A percentile compares a stretch with the other conserved stretches of the same genome.
Conservation (phyloP, 2,113 vertebrate species). For the Hepsetus odoe region DNA sequence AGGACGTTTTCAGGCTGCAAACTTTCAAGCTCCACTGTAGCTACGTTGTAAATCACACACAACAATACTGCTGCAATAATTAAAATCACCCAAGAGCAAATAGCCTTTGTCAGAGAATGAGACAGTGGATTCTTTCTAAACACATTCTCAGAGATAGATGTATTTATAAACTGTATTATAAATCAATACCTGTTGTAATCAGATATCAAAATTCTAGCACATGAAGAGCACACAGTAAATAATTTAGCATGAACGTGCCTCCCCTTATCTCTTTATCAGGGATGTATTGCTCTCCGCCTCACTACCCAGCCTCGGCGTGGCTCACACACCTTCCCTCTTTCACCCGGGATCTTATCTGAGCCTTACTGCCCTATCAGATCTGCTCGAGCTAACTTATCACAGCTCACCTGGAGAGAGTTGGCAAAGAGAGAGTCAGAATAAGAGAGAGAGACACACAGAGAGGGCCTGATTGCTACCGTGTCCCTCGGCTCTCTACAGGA, state of each 20-base stretch:
- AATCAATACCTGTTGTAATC: background rate
- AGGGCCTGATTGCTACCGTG: background rate
- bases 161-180: background rate
- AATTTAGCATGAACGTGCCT: constrained; percentile 7
- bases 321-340: constrained; percentile 23
- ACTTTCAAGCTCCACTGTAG: too few relatives aligned
- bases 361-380: constrained; percentile 44
- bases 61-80: background rate
- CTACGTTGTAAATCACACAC: background rate
- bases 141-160: background rate
- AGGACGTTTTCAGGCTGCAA: too few relatives aligned
- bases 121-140: constrained; percentile 3
- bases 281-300: background rate
- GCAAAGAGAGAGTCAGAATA: background rate
- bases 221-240: background rate
- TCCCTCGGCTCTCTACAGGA: constrained; percentile 35
- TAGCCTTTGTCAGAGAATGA: background rate
- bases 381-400: constrained; percentile 23
- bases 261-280: background rate
- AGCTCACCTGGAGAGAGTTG: constrained; percentile 23
- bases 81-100: background rate
- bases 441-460: background rate
- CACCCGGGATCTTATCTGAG: constrained; percentile 38
- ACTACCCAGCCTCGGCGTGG: background rate
- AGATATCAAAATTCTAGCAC: background rate